These are phyloP conservation scores for Euplexia lucipara DNA, from an alignment of 2,888 invertebrate species.

Conservation along the genomic window DNA sequence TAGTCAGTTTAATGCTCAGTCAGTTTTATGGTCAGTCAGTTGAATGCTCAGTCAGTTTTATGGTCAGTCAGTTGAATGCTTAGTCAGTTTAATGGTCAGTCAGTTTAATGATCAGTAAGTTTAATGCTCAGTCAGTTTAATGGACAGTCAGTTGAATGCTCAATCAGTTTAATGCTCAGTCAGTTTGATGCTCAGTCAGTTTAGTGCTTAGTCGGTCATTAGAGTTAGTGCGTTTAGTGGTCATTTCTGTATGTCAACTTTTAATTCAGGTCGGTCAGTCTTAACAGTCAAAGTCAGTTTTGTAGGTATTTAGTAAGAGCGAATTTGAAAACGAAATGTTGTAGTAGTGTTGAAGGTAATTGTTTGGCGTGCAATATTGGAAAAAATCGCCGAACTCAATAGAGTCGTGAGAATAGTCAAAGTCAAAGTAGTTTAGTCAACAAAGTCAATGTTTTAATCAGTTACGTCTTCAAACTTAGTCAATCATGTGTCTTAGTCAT, in stretches of 20 bases:
- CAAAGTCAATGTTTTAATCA: conserved; percentile 5
- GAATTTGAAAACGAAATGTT: no score
- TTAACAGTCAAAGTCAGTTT: not conserved
- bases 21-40: no score
- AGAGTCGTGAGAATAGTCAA: conserved; percentile 9
- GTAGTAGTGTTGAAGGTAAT: no score
- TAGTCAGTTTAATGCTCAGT: no score
- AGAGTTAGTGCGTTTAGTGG: not conserved
- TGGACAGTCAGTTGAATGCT: no score
- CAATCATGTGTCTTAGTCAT: conserved; percentile 14
- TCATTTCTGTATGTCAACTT: not conserved
- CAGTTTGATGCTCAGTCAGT: not conserved
- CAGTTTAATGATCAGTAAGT: no score
- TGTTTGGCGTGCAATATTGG: no score
- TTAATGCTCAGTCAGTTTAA: no score
- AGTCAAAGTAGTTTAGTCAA: conserved; percentile 1
- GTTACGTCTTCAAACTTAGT: conserved; percentile 9
- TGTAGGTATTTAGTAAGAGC: not conserved
- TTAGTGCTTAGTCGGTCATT: not conserved
- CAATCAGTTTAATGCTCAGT: no score
- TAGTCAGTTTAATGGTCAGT: no score
- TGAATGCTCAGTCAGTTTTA: no score
- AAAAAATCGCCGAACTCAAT: not conserved
- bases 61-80: no score
- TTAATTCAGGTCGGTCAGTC: not conserved